Conservation (phyloP, 1,140 invertebrate species). For the Diachasmimorpha longicaudata region DNA sequence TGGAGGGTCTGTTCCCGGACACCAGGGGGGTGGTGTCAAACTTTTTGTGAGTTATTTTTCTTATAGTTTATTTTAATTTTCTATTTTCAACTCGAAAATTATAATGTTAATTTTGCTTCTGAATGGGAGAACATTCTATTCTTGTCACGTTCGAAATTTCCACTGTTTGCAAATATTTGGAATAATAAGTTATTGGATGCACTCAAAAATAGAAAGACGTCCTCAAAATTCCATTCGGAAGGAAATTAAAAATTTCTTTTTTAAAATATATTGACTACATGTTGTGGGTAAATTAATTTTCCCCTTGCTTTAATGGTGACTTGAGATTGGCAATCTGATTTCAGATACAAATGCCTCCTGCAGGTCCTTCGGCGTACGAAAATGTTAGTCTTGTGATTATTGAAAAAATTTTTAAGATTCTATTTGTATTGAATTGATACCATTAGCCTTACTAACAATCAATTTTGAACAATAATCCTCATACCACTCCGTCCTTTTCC, state of each 20-base stretch:
- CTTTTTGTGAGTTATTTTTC: slow-evolving; percentile 47
- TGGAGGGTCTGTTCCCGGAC: slow-evolving; percentile 47
- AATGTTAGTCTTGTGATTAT: slow-evolving; percentile 42
- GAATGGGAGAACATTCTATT: no score
- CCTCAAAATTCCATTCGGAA: no score
- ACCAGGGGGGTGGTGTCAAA: slow-evolving; percentile 55
- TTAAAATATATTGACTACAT: no score
- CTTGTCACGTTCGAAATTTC: no score
- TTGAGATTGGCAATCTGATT: slow-evolving; percentile 39
- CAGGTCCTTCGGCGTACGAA: slow-evolving; percentile 37
- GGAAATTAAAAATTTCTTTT: no score
- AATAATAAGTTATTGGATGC: no score
- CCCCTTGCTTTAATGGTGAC: background rate
- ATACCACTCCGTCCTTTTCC: no score
- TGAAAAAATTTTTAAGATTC: background rate
- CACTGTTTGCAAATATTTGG: no score
- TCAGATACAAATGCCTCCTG: slow-evolving; percentile 56
- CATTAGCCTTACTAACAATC: background rate
- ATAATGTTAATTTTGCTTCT: background rate
- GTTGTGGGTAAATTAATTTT: background rate
- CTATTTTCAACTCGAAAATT: no score
- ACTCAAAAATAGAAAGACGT: no score
- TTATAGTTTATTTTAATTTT: background rate
- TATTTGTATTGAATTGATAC: background rate
- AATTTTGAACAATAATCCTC: background rate